Percentiles rank a stretch among this genome's conserved stretches.
Evolutionary conservation across 2,888 invertebrate genomes (phyloP).

Genomic region (Oxytorus armatus): DNA sequence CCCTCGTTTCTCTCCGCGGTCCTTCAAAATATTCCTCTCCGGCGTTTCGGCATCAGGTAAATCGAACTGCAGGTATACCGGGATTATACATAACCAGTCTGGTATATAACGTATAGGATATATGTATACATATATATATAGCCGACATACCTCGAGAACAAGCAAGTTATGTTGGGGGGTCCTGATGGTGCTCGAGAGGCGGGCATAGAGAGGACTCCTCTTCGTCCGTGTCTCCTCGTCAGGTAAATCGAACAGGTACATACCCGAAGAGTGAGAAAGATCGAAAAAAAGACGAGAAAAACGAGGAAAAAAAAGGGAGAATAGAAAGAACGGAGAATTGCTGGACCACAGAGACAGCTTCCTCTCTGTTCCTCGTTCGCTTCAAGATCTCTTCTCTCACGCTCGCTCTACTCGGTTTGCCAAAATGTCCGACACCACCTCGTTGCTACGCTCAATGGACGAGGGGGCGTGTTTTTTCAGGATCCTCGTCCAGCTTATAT

Average conservation of each 20-base stretch:
- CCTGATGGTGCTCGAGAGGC: constrained; percentile 28
- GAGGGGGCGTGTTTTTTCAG: constrained; percentile 64
- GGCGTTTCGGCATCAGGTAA: constrained; percentile 55
- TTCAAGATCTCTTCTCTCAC: constrained; percentile 22
- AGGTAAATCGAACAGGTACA: constrained; percentile 70
- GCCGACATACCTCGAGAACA: constrained; percentile 26
- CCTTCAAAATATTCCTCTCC: constrained; percentile 38
- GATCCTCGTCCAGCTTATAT: constrained; percentile 30
- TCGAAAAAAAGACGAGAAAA: constrained; percentile 41
- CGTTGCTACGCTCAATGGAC: constrained; percentile 62
- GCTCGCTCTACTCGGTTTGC: constrained; percentile 55
- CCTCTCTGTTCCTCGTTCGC: constrained; percentile 27
- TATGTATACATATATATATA: constrained; percentile 10
- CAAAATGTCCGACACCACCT: constrained; percentile 69
- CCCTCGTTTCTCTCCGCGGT: constrained; percentile 35
- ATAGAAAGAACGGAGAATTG: constrained; percentile 43
- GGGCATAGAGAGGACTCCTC: constrained; percentile 42
- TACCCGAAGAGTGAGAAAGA: constrained; percentile 64
- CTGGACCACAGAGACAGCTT: constrained; percentile 46
- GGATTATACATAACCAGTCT: constrained; percentile 47
- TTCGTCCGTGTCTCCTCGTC: constrained; percentile 54
- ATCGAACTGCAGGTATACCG: constrained; percentile 62
- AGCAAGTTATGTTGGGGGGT: constrained; percentile 46
- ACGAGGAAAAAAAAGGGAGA: no score
- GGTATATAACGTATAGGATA: constrained; percentile 13